Percentiles rank a stretch among this genome's conserved stretches.
These are phyloP conservation scores for Parnassius mnemosyne DNA, from an alignment of 2,888 invertebrate species.

Conservation along the genomic window DNA sequence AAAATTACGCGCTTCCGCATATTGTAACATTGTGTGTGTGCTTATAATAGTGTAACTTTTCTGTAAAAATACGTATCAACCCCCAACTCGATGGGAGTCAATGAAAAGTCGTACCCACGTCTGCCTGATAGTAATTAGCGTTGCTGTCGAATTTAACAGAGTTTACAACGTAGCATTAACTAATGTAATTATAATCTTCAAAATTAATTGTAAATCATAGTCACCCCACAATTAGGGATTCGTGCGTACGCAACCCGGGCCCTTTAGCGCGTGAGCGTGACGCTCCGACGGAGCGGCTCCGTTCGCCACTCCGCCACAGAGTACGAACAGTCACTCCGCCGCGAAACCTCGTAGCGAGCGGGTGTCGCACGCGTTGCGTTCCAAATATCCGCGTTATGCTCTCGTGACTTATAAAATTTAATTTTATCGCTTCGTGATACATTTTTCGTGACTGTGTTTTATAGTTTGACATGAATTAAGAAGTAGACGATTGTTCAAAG, in stretches of 20 bases:
- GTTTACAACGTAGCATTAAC: too few species aligned
- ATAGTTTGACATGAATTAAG: conserved; percentile 36
- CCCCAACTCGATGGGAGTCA: too few species aligned
- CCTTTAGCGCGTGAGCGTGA: conserved; percentile 14
- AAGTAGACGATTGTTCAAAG: conserved; percentile 24
- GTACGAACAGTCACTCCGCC: conserved; percentile 41
- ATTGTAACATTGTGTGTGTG: too few species aligned
- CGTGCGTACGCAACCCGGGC: conserved; percentile 46
- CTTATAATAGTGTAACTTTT: too few species aligned
- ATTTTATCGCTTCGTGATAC: conserved; percentile 30
- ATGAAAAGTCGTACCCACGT: too few species aligned
- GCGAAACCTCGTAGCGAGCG: conserved; percentile 58
- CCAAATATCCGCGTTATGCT: conserved; percentile 24
- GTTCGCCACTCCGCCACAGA: conserved; percentile 56
- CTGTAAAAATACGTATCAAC: too few species aligned
- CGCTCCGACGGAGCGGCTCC: conserved; percentile 8
- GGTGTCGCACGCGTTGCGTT: conserved; percentile 50
- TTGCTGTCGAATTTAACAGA: too few species aligned
- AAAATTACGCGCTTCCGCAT: too few species aligned
- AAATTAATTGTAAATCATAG: conserved; percentile 6
- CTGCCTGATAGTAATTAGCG: too few species aligned
- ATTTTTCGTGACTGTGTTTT: conserved; percentile 35
- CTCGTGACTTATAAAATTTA: conserved; percentile 26
- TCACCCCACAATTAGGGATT: conserved; percentile 33
- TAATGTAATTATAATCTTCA: background rate